Evolutionary conservation across 2,797 vertebrate species (phyloP).

Genomic region (Caiman crocodilus): DNA sequence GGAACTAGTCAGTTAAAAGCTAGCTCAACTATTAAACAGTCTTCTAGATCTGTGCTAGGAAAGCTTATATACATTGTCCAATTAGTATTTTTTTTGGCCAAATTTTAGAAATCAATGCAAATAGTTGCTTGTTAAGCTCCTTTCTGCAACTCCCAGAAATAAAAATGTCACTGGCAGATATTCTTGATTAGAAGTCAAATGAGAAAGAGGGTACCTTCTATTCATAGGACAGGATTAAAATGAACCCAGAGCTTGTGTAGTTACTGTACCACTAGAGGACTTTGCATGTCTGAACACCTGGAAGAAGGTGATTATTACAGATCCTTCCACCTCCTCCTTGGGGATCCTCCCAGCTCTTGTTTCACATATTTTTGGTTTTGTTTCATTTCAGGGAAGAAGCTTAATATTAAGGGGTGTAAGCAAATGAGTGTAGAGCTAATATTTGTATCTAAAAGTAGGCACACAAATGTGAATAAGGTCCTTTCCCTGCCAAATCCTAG

Average conservation of each 20-base stretch:
- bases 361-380: background rate
- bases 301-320: background rate
- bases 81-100: constrained; percentile 25
- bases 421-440: background rate
- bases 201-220: background rate
- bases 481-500: background rate
- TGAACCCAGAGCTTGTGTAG: background rate
- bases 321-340: background rate
- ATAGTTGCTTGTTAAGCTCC: constrained; percentile 25
- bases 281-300: background rate
- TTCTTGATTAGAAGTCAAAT: background rate
- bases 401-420: rapidly evolving
- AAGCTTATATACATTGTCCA: constrained; percentile 23
- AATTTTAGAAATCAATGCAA: constrained; percentile 37
- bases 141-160: background rate
- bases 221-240: background rate
- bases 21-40: constrained; percentile 9
- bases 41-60: constrained; percentile 25
- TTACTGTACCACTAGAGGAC: background rate
- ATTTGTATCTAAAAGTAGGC: constrained; percentile 8
- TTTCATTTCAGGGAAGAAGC: background rate
- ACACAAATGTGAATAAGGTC: constrained; percentile 19
- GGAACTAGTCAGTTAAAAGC: background rate
- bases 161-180: constrained; percentile 2
- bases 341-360: too few relatives aligned